Percentiles rank a stretch among this genome's conserved stretches.
Evolutionary conservation across 1,140 invertebrate genomes (phyloP).

Genomic region (Macrostomum lignano): DNA sequence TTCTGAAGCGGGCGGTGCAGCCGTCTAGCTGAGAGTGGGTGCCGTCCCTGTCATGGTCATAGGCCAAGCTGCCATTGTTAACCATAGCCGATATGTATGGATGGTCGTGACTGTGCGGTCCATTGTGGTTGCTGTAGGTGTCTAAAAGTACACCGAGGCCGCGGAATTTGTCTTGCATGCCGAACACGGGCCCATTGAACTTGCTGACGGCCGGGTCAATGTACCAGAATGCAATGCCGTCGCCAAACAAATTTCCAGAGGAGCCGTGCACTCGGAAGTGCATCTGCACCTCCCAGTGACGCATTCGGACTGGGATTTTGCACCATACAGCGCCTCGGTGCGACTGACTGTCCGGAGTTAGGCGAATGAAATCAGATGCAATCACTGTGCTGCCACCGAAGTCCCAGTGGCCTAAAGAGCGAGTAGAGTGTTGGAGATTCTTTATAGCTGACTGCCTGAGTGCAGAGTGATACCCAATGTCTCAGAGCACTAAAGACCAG

Average conservation of each 20-base stretch:
- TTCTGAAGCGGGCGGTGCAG: conserved; percentile 52
- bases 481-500: too few species aligned
- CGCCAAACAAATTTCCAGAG: conserved; percentile 75
- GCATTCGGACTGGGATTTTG: background rate
- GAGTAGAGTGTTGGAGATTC: too few species aligned
- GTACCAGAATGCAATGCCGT: conserved; percentile 93
- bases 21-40: conserved; percentile 81
- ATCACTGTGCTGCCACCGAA: too few species aligned
- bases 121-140: conserved; percentile 97
- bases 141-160: conserved; percentile 78
- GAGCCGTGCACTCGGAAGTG: conserved; percentile 81
- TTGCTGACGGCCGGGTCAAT: conserved; percentile 39
- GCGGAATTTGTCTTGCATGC: conserved; percentile 62
- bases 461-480: too few species aligned
- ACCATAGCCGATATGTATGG: conserved; percentile 94
- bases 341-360: background rate
- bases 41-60: conserved; percentile 90
- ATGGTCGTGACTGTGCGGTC: conserved; percentile 69
- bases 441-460: too few species aligned
- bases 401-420: too few species aligned
- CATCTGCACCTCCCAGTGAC: conserved; percentile 81
- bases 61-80: conserved; percentile 71
- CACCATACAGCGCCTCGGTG: background rate
- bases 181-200: conserved; percentile 73
- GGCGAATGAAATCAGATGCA: too few species aligned